These are phyloP conservation scores for Drosophila fuyamai DNA, from an alignment of 1,140 invertebrate genomes.

Conservation along the genomic window DNA sequence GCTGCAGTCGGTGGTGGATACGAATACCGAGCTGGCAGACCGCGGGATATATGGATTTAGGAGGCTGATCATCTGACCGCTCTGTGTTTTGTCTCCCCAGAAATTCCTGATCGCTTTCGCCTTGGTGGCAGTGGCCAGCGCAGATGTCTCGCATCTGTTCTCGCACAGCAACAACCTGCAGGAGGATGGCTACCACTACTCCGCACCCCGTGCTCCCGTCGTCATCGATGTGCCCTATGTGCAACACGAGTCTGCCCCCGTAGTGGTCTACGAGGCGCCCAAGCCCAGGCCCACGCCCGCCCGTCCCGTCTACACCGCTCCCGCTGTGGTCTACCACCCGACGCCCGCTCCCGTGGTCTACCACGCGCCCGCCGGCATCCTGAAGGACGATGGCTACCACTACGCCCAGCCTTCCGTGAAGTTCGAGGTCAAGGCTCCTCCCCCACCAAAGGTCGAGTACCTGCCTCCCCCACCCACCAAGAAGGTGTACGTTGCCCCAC, in stretches of 20 bases:
- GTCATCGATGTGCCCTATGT: constrained; percentile 73
- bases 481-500: constrained; percentile 12
- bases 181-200: constrained; percentile 79
- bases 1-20: constrained; percentile 37
- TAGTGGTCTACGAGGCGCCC: constrained; percentile 45
- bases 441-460: constrained; percentile 32
- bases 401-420: constrained; percentile 8
- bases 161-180: constrained; percentile 77
- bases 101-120: constrained; percentile 76
- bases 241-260: constrained; percentile 33
- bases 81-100: constrained; percentile 45
- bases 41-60: constrained; percentile 13
- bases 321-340: constrained; percentile 7
- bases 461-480: constrained; percentile 27
- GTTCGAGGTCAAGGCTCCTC: constrained; percentile 11
- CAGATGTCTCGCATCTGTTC: constrained; percentile 81
- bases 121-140: constrained; percentile 74
- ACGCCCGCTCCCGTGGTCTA: constrained; percentile 25
- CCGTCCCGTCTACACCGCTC: constrained; percentile 41
- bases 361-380: constrained; percentile 37
- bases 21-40: constrained; percentile 18
- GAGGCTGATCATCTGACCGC: not conserved
- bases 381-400: constrained; percentile 68
- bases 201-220: constrained; percentile 50
- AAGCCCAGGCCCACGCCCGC: constrained; percentile 45